phyloP scores from a whole-genome alignment of 2,797 vertebrate genomes.

The Crenichthys baileyi region DNA sequence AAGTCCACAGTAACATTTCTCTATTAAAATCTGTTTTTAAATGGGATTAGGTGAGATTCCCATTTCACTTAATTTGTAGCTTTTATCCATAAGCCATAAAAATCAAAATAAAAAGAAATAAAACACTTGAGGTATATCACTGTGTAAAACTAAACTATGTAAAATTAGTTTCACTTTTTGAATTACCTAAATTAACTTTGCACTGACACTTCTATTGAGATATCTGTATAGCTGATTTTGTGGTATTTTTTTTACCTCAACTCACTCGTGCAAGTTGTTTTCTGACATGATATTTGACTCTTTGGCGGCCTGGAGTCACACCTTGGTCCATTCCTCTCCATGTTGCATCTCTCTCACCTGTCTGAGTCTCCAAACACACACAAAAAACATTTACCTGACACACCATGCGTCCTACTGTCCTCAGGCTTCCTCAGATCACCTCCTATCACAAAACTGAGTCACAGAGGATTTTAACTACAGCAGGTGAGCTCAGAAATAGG shows the following conservation, averaged over 20 bases:
- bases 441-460: background rate
- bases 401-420: background rate
- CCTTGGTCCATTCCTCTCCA: constrained; percentile 64
- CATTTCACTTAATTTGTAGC: background rate
- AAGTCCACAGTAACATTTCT: background rate
- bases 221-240: background rate
- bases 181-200: background rate
- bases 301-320: constrained; percentile 49
- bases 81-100: background rate
- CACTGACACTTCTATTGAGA: background rate
- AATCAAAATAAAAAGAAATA: too few species aligned
- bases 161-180: background rate
- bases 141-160: background rate
- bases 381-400: constrained; percentile 7
- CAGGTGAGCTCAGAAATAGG: constrained; percentile 34
- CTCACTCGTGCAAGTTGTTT: constrained; percentile 64
- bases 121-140: background rate
- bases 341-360: constrained; percentile 70
- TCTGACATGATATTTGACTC: constrained; percentile 55
- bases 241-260: constrained; percentile 9
- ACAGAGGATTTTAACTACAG: background rate
- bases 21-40: background rate
- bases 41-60: background rate
- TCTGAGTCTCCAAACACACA: constrained; percentile 30
- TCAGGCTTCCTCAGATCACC: background rate